Conservation (phyloP, 2,888 invertebrate species). For the Endomychus coccineus region DNA sequence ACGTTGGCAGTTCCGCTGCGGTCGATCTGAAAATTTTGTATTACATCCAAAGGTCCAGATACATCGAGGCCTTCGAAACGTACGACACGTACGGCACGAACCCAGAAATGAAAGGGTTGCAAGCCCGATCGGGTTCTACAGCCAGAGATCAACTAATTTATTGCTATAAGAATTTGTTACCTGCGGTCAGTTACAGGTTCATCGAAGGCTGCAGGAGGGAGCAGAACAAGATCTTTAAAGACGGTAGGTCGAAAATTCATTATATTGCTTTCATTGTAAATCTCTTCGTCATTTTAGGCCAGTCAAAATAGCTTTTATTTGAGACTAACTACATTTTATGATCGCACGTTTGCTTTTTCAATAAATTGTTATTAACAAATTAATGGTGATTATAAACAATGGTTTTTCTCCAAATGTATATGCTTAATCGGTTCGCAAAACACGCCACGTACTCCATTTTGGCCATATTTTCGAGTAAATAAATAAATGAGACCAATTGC, state of each 20-base stretch:
- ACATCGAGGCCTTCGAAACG: constrained; percentile 51
- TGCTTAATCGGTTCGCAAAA: too few relatives aligned
- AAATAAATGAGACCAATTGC: too few relatives aligned
- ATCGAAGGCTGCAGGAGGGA: constrained; percentile 32
- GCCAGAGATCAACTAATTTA: constrained; percentile 29
- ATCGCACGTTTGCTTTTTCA: too few relatives aligned
- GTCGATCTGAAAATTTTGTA: constrained; percentile 65
- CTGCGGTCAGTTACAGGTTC: constrained; percentile 34
- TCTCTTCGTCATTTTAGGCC: too few relatives aligned
- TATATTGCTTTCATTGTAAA: too few relatives aligned
- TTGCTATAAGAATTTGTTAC: constrained; percentile 31
- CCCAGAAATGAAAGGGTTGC: constrained; percentile 30
- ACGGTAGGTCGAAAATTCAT: constrained; percentile 23
- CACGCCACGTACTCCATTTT: too few relatives aligned
- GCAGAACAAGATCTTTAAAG: constrained; percentile 24
- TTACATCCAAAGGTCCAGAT: constrained; percentile 55
- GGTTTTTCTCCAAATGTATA: too few relatives aligned
- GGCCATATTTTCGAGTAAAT: too few relatives aligned
- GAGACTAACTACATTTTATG: too few relatives aligned
- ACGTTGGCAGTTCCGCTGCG: constrained; percentile 47
- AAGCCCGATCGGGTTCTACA: constrained; percentile 29
- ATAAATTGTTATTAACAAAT: too few relatives aligned
- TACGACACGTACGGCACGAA: constrained; percentile 37
- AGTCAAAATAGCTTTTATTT: too few relatives aligned
- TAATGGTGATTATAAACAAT: too few relatives aligned